Base-by-base conservation (phyloP, 2,797 vertebrate genomes). In the Lepus townsendii region DNA sequence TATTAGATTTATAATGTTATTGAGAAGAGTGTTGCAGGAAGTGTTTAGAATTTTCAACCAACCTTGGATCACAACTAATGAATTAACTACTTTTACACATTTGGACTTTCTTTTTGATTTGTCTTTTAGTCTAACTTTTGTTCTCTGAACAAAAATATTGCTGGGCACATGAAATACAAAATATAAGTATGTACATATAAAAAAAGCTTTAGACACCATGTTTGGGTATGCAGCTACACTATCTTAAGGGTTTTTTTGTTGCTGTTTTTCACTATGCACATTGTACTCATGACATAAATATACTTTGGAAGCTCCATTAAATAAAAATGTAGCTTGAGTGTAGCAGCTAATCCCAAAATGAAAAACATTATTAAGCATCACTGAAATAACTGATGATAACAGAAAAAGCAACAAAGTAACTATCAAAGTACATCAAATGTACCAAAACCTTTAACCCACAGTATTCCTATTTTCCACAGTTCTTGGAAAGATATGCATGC, bases 321-420 rank as follows among this genome's bases (percentile, higher is more conserved):
- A 50, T 3, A 90, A 65, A 84, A 83, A 14, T 66, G 68, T 90
- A 72, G 72, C 30, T 88, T 12, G 42, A 93, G 50, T 24, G 4
- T 54, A 82, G 68, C 35, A 62, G 17, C 27, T 62, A 93, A 95
- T 8, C 32, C 75, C 22, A 83, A 93, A 93, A 71, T 60, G 5
- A 42, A 92, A 90, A 92, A 65, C 6, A 73, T 91, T 73, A 75
- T 38, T 57, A 76, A 87, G 4, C 5, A 12, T 91, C 62, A 68
- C 14, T 68, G 30, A 91, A 95, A 66, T 57, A 91, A 20, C 7
- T 63, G 30, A 85, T 75, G 30, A 83, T 47, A 86, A 42, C 12
- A 60, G 12, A 68, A 75, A 76, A 92, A 68, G 24, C 17, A 78
- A 38, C 30, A 78, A 82, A 95, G 62, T 57, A 50, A 42, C 50